Evolutionary conservation across 37 sponge, comb jelly and placozoan genomes (phyloP), one percentile per base, ranked within the genome.

Genomic region (Tethya wilhelma): DNA sequence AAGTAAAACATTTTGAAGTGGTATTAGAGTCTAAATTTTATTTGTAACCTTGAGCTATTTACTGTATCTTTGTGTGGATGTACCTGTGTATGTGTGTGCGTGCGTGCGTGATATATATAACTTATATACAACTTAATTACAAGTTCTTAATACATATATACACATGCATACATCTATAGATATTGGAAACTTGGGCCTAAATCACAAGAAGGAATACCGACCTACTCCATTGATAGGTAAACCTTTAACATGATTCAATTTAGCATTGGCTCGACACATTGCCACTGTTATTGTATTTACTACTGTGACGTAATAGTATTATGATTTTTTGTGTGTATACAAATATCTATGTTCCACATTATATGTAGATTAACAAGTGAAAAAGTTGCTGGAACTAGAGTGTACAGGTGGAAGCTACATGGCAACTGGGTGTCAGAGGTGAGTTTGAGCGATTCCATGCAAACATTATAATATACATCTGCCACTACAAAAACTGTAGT

Each of bases 341-440:
- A n/a, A n/a, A n/a, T n/a, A n/a, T n/a, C n/a, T n/a, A n/a, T 37
- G 28, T 28, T 56, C 30, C 7, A 11, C 2, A 53, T 28, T 74
- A n/a, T 53, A 28, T 74, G 11, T 43, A 86, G 86, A 65, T 32
- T 86, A 2, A 2, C 72, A 20, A 38, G 38, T 63, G 82, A 89
- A 32, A 38, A 36, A 19, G 71, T 64, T 53, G 44, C 66, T 49
- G 82, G 87, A 22, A 56, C 74, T 34, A 70, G 65, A 11, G 39
- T 77, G 12, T 86, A 78, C 69, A 82, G 91, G 43, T 92, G 93
- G 93, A 84, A 77, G 38, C 73, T 84, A 12, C 93, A 92, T 39
- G 23, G 79, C 11, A 80, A 75, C 59, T 87, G 88, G 93, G 80
- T 92, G n/a, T 69, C 81, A 20, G 75, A 87, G 62, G 89, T 91